These are phyloP conservation scores for Esox niger DNA, from an alignment of 2,113 vertebrate species.

Conservation along the genomic window DNA sequence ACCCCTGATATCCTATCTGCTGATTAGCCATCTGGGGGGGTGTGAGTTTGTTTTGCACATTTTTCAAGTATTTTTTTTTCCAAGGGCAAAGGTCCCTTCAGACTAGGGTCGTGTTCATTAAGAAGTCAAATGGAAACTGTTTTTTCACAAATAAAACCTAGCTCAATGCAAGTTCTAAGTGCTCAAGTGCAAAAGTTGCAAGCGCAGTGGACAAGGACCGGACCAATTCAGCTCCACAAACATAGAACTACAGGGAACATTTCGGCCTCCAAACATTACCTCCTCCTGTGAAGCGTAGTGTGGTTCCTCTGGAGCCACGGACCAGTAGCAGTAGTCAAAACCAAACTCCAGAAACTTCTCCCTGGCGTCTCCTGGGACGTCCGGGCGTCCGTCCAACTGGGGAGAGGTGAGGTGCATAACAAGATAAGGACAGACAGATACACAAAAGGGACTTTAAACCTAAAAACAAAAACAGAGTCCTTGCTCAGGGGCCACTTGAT, in stretches of 20 bases:
- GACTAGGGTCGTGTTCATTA: not conserved
- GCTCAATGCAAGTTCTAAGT: no score
- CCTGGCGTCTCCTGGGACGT: constrained; percentile 77
- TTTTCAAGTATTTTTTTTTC: not conserved
- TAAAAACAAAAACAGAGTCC: not conserved
- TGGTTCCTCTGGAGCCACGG: constrained; percentile 83
- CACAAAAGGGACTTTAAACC: not conserved
- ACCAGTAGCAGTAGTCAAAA: constrained; percentile 99
- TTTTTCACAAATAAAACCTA: constrained; percentile 1
- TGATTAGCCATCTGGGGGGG: constrained; percentile 28
- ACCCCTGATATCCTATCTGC: constrained; percentile 46
- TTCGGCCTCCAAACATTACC: constrained; percentile 69
- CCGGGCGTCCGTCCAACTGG: constrained; percentile 79
- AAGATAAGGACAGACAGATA: not conserved
- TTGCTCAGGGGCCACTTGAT: no score
- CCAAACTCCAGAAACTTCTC: constrained; percentile 86
- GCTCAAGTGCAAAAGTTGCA: no score
- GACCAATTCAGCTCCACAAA: not conserved
- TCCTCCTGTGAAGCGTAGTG: constrained; percentile 92
- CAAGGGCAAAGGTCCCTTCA: constrained; percentile 13
- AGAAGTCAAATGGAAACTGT: not conserved
- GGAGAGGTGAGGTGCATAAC: constrained; percentile 21
- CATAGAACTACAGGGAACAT: no score
- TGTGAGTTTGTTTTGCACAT: no score
- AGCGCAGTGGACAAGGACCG: not conserved